These are phyloP conservation scores for Coregonus ussuriensis DNA, from an alignment of 2,797 vertebrate genomes.

Conservation along the genomic window DNA sequence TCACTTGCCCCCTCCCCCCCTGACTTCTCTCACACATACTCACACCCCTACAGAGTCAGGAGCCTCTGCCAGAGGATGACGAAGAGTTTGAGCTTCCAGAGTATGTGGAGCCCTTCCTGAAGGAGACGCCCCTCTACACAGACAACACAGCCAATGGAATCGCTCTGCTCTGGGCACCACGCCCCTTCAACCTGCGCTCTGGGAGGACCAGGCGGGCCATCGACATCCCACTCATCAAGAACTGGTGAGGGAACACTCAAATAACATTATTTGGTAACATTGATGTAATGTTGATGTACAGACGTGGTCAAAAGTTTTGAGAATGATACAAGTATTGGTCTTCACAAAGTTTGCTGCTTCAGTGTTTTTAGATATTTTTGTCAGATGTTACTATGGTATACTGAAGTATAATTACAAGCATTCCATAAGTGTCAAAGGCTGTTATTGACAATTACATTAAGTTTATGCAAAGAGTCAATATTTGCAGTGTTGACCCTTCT, in stretches of 20 bases:
- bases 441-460: too few species aligned
- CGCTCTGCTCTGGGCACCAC: constrained; percentile 94
- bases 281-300: too few species aligned
- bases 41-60: constrained; percentile 83
- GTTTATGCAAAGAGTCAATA: too few species aligned
- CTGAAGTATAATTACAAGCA: too few species aligned
- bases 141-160: constrained; percentile 99
- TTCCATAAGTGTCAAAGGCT: too few species aligned
- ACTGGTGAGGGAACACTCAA: constrained; percentile 81
- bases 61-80: constrained; percentile 95
- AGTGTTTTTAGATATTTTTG: too few species aligned
- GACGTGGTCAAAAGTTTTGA: too few species aligned
- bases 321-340: too few species aligned
- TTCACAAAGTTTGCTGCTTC: too few species aligned
- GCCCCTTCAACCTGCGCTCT: constrained; percentile 95
- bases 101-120: constrained; percentile 95
- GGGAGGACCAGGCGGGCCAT: constrained; percentile 94
- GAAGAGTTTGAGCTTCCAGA: constrained; percentile 99
- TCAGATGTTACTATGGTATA: too few species aligned
- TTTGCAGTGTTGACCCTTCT: too few species aligned
- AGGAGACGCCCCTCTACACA: constrained; percentile 95
- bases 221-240: constrained; percentile 97
- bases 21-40: background rate
- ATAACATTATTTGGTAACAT: background rate
- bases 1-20: background rate